Evolutionary conservation across 2,888 invertebrate genomes (phyloP).

Genomic region (Lepeophtheirus nordmannii): DNA sequence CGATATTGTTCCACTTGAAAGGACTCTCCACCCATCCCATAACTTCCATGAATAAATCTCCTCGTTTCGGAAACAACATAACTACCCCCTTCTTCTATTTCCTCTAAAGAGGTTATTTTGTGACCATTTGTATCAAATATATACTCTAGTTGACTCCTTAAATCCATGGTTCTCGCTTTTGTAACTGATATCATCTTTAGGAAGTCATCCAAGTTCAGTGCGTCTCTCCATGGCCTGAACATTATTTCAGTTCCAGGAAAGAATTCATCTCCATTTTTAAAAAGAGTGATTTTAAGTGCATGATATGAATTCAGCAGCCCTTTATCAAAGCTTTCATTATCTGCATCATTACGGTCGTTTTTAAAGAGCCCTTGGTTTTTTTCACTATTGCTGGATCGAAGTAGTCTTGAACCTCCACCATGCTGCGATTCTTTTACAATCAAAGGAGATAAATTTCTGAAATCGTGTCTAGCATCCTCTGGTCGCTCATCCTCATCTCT

Average conservation of each 20-base stretch:
- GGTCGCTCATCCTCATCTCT: background rate
- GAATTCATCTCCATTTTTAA: constrained; percentile 81
- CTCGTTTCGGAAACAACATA: constrained; percentile 86
- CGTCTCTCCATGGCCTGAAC: constrained; percentile 72
- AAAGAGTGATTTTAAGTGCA: constrained; percentile 69
- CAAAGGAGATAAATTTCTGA: background rate
- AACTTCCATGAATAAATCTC: constrained; percentile 45
- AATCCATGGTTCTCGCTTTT: constrained; percentile 4
- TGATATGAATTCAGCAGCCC: constrained; percentile 31
- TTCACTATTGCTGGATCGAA: background rate
- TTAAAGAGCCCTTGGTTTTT: background rate
- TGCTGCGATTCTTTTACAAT: background rate
- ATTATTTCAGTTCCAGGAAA: constrained; percentile 73
- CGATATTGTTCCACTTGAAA: background rate
- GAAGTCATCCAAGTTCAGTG: constrained; percentile 65
- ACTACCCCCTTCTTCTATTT: constrained; percentile 73
- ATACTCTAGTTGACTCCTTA: constrained; percentile 37
- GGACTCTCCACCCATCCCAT: constrained; percentile 10
- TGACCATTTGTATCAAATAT: constrained; percentile 84
- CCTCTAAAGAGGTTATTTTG: constrained; percentile 63
- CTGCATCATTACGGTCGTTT: background rate
- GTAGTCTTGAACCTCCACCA: background rate
- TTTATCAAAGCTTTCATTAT: background rate
- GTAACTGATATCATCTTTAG: constrained; percentile 43
- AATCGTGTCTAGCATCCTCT: background rate